Evolutionary conservation across 2,888 invertebrate species (phyloP), one percentile per base, ranked within the genome.

Genomic region (Choristoneura rosaceana): DNA sequence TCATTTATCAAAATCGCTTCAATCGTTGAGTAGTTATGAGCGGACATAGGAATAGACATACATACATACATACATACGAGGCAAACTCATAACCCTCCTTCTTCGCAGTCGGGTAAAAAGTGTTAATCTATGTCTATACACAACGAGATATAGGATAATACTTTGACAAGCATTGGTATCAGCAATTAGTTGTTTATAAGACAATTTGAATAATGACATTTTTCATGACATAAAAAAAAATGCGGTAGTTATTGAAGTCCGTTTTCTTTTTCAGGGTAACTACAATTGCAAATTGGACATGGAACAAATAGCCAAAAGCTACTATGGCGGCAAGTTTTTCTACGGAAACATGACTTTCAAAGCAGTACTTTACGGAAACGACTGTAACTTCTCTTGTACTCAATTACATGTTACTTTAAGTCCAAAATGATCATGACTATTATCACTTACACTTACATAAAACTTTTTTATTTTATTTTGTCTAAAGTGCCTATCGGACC

Each of bases 321-420:
- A 86, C 74, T 86, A 85, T 68, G 84, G 83, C 0, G 87, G 86
- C 0, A 79, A 79, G 50, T 71, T 41, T 84, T 82, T 7, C 89
- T 88, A 61, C 82, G 88, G 34, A 88, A 63, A 73, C 87, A 88
- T 60, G n/a, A 60, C 60, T 60, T 60, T 60, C 34, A 86, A 81
- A 71, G 62, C 84, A 0, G 3, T 84, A 0, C 81, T 85, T 62
- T 83, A 84, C 74, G 86, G 79, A 52, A 84, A 85, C 2, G 73
- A 81, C 2, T 89, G 89, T 70, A 89, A 88, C 59, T 85, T 89
- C 34, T 87, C 85, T 0, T 89, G 89, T 60, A 76, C 83, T 0
- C 59, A 81, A 0, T 74, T 84, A 0, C 74, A 82, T 17, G 84
- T 85, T 0, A 76, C 77, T 45, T 76, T 88, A 5, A 73, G 76